Base-by-base conservation (phyloP, 2,797 vertebrate species). In the Lagocephalus sceleratus region DNA sequence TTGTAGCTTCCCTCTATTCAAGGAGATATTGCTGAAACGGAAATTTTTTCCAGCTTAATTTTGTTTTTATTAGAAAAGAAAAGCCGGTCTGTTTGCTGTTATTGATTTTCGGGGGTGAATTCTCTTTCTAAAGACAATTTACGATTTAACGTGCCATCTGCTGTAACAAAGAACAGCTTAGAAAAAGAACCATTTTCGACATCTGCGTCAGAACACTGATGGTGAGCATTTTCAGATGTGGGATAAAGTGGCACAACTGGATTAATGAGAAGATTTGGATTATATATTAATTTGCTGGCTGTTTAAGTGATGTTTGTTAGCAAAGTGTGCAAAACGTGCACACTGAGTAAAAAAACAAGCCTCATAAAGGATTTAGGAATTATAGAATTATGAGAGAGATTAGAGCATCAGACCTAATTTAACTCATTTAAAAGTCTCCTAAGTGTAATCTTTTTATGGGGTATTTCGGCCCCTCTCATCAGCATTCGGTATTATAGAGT, bases 391-490 rank as follows among this genome's bases (percentile, higher is more conserved):
- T 32, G 29, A 32, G 29, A 80, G 76, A 72, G 73, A 77, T 41
- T 46, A 75, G 66, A 73, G 85, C 60, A 83, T 87, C 86, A 86
- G 68, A 83, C 83, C 48, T 88, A 89, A 89, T 87, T 88, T 88
- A 32, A 73, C 91, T 91, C 90, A 91, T 89, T 92, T 90, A 91
- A 88, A 91, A 89, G 90, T 92, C 86, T 92, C 83, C 86, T 68
- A 51, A 75, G 85, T 89, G 82, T 94, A 94, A 94, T 91, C 92
- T 90, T 90, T 90, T 92, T 79, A 85, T 90, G 84, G 86, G 64
- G 92, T 93, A 91, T 87, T 92, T 92, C 90, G 91, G 88, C 78
- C 67, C 83, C 62, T 83, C 80, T 79, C 88, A 82, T 83, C 85
- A 91, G 90, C 86, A 87, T 82, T 73, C 68, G 50, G 85, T 75